phyloP scores from a whole-genome alignment of 2,888 invertebrate species.

The Hypercompe scribonia region DNA sequence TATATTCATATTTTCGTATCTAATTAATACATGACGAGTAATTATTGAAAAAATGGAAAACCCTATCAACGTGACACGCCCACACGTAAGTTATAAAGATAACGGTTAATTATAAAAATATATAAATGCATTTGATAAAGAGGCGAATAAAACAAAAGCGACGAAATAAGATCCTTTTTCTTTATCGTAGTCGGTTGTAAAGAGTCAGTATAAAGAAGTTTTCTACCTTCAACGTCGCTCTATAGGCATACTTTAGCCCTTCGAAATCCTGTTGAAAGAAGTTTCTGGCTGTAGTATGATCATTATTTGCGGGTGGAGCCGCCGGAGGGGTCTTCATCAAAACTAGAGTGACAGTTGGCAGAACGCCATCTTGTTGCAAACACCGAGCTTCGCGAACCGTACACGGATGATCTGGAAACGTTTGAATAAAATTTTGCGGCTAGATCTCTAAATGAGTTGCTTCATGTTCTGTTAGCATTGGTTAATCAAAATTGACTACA shows the following conservation, averaged over 20 bases:
- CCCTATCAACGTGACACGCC: no score
- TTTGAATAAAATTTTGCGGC: no score
- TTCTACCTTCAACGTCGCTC: slow-evolving; percentile 74
- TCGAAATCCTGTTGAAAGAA: slow-evolving; percentile 79
- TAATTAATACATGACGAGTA: not conserved
- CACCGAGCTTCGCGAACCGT: slow-evolving; percentile 78
- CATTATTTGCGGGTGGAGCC: slow-evolving; percentile 57
- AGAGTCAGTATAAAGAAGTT: not conserved
- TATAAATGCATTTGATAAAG: no score
- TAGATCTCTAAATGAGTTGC: no score
- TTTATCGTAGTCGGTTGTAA: not conserved
- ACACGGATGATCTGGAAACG: slow-evolving; percentile 74
- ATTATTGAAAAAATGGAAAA: no score
- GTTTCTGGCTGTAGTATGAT: slow-evolving; percentile 61
- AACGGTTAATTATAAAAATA: no score
- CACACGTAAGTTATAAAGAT: no score
- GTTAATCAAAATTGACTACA: no score
- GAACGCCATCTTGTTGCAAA: slow-evolving; percentile 76
- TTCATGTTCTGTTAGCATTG: no score
- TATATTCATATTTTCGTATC: no score
- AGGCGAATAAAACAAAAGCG: no score
- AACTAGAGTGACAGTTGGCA: slow-evolving; percentile 74
- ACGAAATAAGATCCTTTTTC: not conserved
- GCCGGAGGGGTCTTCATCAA: slow-evolving; percentile 63
- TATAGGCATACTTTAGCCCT: slow-evolving; percentile 74